Evolutionary conservation across 2,113 vertebrate species (phyloP).

Genomic region (Pterocles gutturalis): DNA sequence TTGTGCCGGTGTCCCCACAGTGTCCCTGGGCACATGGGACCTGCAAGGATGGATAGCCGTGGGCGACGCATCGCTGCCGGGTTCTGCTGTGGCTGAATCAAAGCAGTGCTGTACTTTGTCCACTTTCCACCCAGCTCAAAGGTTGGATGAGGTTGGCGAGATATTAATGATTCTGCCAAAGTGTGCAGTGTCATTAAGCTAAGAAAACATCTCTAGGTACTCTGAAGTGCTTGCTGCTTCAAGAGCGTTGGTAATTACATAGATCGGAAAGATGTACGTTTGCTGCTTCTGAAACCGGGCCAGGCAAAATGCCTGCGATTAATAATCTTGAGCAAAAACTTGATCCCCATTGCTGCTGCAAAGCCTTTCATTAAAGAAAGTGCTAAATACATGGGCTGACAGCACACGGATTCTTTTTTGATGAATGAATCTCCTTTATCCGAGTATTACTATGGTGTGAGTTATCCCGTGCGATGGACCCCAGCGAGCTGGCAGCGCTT

Average conservation of each 20-base stretch:
- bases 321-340: background rate
- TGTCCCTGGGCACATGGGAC: background rate
- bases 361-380: background rate
- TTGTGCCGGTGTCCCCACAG: fast-evolving
- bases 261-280: background rate
- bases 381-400: background rate
- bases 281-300: background rate
- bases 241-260: background rate
- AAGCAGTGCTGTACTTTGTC: slow-evolving; percentile 7
- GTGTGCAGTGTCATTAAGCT: background rate
- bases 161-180: background rate
- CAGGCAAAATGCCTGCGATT: background rate
- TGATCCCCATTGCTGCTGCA: background rate
- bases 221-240: background rate
- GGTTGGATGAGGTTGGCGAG: slow-evolving; percentile 33
- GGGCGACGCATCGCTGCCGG: fast-evolving
- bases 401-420: background rate
- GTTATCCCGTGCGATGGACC: background rate
- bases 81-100: background rate
- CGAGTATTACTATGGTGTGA: background rate
- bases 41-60: background rate
- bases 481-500: background rate
- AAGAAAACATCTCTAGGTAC: background rate
- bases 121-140: slow-evolving; percentile 59
- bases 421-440: background rate